These are phyloP conservation scores for Antheraea pernyi DNA, from an alignment of 1,140 invertebrate species.

Conservation along the genomic window DNA sequence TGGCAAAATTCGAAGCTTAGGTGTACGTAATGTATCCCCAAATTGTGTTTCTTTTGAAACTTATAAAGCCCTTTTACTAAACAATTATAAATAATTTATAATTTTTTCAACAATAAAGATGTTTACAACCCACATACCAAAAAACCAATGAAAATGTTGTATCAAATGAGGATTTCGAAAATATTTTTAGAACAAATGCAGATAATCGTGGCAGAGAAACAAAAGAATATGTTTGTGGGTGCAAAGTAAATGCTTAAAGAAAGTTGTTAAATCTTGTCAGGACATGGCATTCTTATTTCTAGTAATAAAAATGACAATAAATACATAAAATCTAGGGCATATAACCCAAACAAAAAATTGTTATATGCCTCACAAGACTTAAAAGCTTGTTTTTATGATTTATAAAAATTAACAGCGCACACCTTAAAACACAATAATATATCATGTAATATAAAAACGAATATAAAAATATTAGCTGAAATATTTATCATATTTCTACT, in stretches of 20 bases:
- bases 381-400: constrained; percentile 21
- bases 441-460: constrained; percentile 17
- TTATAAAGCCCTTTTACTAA: constrained; percentile 24
- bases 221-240: constrained; percentile 39
- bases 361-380: constrained; percentile 21
- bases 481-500: constrained; percentile 19
- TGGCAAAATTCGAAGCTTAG: constrained; percentile 31
- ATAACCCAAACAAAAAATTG: constrained; percentile 28
- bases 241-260: constrained; percentile 29
- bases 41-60: constrained; percentile 33
- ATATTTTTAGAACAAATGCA: neutral
- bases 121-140: constrained; percentile 18
- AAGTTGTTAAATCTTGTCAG: constrained; percentile 26
- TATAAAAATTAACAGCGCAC: constrained; percentile 20
- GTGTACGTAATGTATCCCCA: constrained; percentile 29
- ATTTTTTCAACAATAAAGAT: too few relatives aligned
- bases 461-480: constrained; percentile 3
- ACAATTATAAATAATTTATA: too few relatives aligned
- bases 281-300: constrained; percentile 11
- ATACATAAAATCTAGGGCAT: constrained; percentile 28
- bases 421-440: constrained; percentile 18
- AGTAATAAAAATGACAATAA: constrained; percentile 14
- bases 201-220: constrained; percentile 20
- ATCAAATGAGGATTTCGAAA: constrained; percentile 18
- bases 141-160: constrained; percentile 26